Evolutionary conservation across 2,797 vertebrate genomes (phyloP).

Genomic region (Gadopsis marmoratus): DNA sequence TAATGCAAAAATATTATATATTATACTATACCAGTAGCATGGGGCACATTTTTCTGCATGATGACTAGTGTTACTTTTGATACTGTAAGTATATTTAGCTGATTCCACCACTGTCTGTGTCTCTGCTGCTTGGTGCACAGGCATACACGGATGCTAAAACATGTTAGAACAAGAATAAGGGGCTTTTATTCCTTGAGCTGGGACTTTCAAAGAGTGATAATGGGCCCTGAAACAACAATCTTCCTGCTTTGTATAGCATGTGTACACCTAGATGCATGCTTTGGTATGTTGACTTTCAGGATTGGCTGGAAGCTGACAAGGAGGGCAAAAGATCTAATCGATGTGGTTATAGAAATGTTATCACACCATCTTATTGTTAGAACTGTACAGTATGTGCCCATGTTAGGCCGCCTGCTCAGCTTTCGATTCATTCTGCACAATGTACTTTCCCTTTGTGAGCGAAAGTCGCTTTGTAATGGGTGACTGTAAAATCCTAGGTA

Average conservation of each 20-base stretch:
- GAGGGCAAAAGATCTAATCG: conserved; percentile 14
- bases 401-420: not conserved
- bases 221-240: not conserved
- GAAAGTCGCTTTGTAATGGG: not conserved
- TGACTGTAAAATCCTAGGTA: not conserved
- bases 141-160: not conserved
- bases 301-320: not conserved
- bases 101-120: not conserved
- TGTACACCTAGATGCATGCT: not conserved
- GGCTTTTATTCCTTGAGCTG: not conserved
- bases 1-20: not conserved
- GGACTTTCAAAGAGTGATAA: not conserved
- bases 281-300: conserved; percentile 50
- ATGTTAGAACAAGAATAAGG: not conserved
- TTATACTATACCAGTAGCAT: not conserved
- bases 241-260: not conserved
- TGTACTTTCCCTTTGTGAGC: not conserved
- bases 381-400: conserved; percentile 9
- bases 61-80: not conserved
- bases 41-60: not conserved
- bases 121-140: not conserved
- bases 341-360: conserved; percentile 5
- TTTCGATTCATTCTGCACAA: not conserved
- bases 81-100: not conserved
- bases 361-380: conserved; percentile 13